Evolutionary conservation across 2,113 vertebrate species (phyloP).

Genomic region (Paracyprichromis sp.): DNA sequence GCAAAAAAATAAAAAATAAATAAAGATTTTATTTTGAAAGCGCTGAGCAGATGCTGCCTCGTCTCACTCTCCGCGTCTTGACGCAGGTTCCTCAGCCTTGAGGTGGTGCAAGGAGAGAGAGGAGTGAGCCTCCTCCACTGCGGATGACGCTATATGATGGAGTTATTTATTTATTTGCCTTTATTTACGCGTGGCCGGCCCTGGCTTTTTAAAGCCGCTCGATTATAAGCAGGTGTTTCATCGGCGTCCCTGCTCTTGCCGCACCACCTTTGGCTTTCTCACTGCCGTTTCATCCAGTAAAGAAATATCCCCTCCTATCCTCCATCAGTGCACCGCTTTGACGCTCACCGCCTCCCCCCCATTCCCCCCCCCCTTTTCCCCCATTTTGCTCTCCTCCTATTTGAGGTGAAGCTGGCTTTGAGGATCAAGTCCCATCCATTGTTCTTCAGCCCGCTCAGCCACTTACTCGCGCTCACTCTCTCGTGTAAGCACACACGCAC

Average conservation of each 20-base stretch:
- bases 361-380: neutral
- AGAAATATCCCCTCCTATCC: neutral
- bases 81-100: neutral
- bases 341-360: neutral
- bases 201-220: neutral
- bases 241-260: neutral
- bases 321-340: neutral
- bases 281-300: neutral
- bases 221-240: neutral
- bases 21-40: conserved; percentile 34
- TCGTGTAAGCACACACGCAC: neutral
- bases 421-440: conserved; percentile 25
- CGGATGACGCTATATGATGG: conserved; percentile 67
- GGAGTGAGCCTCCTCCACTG: conserved; percentile 54
- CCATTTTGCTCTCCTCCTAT: neutral
- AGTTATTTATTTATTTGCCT: conserved; percentile 68
- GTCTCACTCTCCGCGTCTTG: neutral
- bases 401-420: conserved; percentile 18
- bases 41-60: neutral
- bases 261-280: neutral
- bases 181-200: conserved; percentile 25
- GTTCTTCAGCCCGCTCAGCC: conserved; percentile 11
- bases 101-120: conserved; percentile 66
- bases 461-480: neutral
- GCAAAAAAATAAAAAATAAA: neutral